phyloP scores from a whole-genome alignment of 2,888 invertebrate genomes.

The Notodonta ziczac region DNA sequence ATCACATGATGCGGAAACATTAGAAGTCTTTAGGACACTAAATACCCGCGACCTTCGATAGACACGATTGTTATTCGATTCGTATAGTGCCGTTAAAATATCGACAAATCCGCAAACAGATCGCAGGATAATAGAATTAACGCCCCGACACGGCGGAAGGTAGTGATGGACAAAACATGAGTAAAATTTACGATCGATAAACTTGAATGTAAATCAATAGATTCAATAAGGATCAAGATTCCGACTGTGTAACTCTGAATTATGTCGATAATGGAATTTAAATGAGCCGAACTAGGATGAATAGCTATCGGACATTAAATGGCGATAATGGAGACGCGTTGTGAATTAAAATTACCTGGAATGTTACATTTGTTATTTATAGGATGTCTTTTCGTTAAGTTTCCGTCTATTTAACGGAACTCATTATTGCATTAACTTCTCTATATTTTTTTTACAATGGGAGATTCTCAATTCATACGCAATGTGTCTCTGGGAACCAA shows the following conservation, averaged over 20 bases:
- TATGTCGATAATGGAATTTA: constrained; percentile 1
- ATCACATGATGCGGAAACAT: constrained; percentile 18
- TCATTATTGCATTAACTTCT: neutral
- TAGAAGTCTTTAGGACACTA: constrained; percentile 11
- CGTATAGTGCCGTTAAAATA: constrained; percentile 9
- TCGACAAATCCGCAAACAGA: constrained; percentile 15
- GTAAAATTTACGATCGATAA: constrained; percentile 18
- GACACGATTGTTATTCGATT: constrained; percentile 15
- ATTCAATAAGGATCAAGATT: constrained; percentile 16
- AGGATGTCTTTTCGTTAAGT: neutral
- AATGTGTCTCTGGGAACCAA: too few species aligned
- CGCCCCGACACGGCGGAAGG: constrained; percentile 11
- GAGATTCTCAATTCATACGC: too few species aligned
- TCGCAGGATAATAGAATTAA: constrained; percentile 11
- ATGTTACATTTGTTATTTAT: neutral
- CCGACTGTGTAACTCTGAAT: constrained; percentile 24
- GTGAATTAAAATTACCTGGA: neutral
- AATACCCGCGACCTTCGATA: constrained; percentile 18
- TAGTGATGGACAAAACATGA: constrained; percentile 14
- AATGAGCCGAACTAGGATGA: constrained; percentile 4
- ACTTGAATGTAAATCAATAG: constrained; percentile 22
- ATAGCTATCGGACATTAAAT: constrained; percentile 3
- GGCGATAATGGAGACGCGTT: neutral
- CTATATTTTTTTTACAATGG: too few species aligned
- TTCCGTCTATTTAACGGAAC: neutral